Percentiles rank a stretch among this genome's conserved stretches.
phyloP scores from a whole-genome alignment of 92 coral and sea anemone genomes.

The Zoanthus sociatus region DNA sequence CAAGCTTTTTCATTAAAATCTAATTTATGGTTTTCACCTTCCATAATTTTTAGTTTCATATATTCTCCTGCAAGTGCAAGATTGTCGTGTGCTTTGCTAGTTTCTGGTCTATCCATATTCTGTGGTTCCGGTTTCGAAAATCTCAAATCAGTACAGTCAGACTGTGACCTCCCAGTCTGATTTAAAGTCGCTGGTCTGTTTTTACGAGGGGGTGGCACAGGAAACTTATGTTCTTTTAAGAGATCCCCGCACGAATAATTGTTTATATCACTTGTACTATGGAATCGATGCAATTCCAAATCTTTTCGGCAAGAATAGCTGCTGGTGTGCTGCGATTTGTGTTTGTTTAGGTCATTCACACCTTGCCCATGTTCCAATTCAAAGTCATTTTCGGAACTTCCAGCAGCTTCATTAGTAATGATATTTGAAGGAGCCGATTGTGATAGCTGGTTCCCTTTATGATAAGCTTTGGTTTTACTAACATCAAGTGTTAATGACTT shows the following conservation, averaged over 20 bases:
- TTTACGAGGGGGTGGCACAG: slow-evolving; percentile 32
- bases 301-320: not conserved
- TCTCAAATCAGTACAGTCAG: slow-evolving; percentile 12
- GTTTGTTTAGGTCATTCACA: not conserved
- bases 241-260: not conserved
- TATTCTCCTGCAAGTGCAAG: not conserved
- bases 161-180: slow-evolving; percentile 25
- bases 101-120: not conserved
- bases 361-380: not conserved
- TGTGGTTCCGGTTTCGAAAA: not conserved
- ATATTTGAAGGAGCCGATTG: slow-evolving; percentile 12
- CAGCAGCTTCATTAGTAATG: not conserved
- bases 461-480: not conserved
- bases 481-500: not conserved
- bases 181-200: not conserved
- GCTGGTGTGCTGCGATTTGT: not conserved
- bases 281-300: slow-evolving; percentile 7
- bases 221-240: not conserved
- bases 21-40: not conserved
- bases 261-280: slow-evolving; percentile 27
- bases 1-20: not conserved
- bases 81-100: not conserved
- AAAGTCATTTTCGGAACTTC: not conserved
- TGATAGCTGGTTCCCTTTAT: not conserved
- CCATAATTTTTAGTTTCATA: not conserved